A percentile compares a stretch with the other conserved stretches of the same genome.
These are phyloP conservation scores for Dryomyza anilis DNA, from an alignment of 2,888 invertebrate genomes.

Conservation along the genomic window DNA sequence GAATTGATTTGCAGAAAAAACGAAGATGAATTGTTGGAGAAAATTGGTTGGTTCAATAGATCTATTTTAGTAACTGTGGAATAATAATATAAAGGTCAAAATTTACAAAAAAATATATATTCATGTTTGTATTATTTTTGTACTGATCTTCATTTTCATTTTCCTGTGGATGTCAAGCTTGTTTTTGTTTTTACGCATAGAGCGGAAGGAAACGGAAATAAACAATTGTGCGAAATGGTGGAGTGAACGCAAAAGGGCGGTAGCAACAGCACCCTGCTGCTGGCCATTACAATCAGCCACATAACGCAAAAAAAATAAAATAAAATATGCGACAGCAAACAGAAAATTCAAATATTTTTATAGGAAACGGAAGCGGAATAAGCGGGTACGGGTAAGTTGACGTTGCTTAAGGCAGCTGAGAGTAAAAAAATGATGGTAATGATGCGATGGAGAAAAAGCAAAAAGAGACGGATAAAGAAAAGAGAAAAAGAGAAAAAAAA, in stretches of 20 bases:
- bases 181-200: background rate
- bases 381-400: background rate
- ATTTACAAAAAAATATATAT: no score
- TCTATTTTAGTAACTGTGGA: no score
- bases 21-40: no score
- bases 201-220: constrained; percentile 20
- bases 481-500: background rate
- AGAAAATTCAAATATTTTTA: no score
- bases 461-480: background rate
- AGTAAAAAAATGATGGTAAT: background rate
- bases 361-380: background rate
- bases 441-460: background rate
- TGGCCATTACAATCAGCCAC: no score
- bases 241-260: background rate
- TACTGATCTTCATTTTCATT: background rate
- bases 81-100: no score
- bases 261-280: constrained; percentile 4
- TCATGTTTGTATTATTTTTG: background rate
- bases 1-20: no score
- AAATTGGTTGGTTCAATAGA: no score
- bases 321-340: no score
- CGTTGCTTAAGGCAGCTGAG: background rate
- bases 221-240: constrained; percentile 12
- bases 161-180: background rate
- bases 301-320: no score